Conservation (phyloP, 1,140 invertebrate genomes). For the Homarus americanus region DNA sequence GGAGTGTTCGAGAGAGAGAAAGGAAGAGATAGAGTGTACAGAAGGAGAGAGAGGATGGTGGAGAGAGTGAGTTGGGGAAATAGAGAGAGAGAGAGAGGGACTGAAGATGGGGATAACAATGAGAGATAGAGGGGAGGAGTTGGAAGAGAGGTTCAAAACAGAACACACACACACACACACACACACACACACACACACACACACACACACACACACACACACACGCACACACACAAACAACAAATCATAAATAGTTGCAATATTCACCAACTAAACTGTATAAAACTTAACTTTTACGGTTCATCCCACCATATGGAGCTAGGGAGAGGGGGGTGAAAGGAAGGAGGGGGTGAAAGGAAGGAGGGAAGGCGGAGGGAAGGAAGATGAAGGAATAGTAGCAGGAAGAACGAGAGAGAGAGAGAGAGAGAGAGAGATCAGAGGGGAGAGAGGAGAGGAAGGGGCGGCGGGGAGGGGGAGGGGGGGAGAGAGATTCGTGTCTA, state of each 20-base stretch:
- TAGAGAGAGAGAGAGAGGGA: background rate
- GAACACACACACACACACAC: constrained; percentile 19
- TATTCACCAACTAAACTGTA: background rate
- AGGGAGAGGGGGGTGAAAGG: background rate
- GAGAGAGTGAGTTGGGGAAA: background rate
- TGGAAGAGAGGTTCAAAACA: background rate
- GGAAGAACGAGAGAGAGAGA: constrained; percentile 34
- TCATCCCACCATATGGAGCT: background rate
- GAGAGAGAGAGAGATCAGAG: background rate
- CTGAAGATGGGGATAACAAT: background rate
- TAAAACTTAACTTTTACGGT: background rate
- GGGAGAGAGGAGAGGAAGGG: constrained; percentile 16
- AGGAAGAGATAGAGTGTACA: background rate
- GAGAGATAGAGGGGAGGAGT: background rate
- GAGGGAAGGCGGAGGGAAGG: constrained; percentile 11
- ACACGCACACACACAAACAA: constrained; percentile 26
- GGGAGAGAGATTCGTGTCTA: constrained; percentile 58
- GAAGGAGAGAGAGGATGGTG: background rate
- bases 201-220: constrained; percentile 50
- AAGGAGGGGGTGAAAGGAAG: background rate
- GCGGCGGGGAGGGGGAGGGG: constrained; percentile 16
- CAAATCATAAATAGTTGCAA: background rate
- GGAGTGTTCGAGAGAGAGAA: no score
- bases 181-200: constrained; percentile 38
- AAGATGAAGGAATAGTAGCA: constrained; percentile 17